phyloP scores from a whole-genome alignment of 2,797 vertebrate species.

The Masticophis lateralis region DNA sequence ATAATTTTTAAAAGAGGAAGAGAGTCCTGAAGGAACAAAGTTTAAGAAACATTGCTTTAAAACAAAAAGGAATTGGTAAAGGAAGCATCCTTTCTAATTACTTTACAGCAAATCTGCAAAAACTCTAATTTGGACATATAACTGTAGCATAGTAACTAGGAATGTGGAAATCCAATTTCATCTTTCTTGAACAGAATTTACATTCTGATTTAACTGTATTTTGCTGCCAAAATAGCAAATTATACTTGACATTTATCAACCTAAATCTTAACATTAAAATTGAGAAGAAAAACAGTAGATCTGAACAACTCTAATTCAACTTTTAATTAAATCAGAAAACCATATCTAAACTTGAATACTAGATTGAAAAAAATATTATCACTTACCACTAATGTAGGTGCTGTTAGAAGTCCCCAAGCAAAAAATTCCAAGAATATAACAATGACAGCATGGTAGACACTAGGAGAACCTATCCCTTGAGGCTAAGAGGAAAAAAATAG shows the following conservation, averaged over 20 bases:
- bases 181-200: background rate
- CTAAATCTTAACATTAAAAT: background rate
- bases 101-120: background rate
- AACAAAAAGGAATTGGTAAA: background rate
- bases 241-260: background rate
- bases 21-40: background rate
- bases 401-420: slow-evolving; percentile 93
- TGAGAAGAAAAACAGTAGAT: background rate
- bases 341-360: background rate
- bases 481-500: slow-evolving; percentile 68
- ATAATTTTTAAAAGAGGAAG: background rate
- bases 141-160: background rate
- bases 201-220: background rate
- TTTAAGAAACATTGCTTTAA: background rate
- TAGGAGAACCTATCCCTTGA: slow-evolving; percentile 83
- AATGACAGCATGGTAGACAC: slow-evolving; percentile 91
- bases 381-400: slow-evolving; percentile 91
- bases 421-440: slow-evolving; percentile 99
- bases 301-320: background rate
- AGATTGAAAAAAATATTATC: background rate
- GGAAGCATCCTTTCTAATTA: background rate
- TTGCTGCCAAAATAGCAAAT: background rate
- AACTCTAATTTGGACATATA: too few relatives aligned
- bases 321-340: background rate
- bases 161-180: background rate